These are phyloP conservation scores for Gopherus evgoodei DNA, from an alignment of 2,113 vertebrate species.

Conservation along the genomic window DNA sequence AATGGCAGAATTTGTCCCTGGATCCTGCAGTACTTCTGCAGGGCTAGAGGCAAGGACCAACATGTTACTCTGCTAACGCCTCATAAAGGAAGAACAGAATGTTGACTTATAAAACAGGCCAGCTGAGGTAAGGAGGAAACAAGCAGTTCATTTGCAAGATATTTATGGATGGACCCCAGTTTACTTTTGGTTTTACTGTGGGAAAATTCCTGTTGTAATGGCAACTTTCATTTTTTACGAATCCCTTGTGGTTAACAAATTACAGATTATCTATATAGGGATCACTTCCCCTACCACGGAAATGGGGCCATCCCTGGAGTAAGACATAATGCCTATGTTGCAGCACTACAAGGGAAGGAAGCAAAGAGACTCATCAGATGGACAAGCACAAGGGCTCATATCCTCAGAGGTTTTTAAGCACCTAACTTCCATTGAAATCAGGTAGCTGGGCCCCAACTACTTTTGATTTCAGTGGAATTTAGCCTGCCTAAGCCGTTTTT, in stretches of 20 bases:
- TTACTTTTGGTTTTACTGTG: constrained; percentile 63
- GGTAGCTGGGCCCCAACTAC: not conserved
- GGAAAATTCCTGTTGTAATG: constrained; percentile 66
- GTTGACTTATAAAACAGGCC: not conserved
- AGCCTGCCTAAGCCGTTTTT: not conserved
- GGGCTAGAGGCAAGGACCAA: constrained; percentile 46
- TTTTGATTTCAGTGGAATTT: not conserved
- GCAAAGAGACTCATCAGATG: not conserved
- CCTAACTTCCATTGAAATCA: not conserved
- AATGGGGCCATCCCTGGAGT: not conserved
- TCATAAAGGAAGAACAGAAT: not conserved
- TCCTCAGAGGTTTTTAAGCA: not conserved
- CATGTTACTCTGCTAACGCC: constrained; percentile 9
- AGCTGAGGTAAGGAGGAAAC: constrained; percentile 55
- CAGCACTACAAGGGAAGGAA: not conserved
- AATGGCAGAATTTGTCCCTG: constrained; percentile 58
- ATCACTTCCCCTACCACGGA: constrained; percentile 35
- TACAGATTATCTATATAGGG: constrained; percentile 34
- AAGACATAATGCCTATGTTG: not conserved
- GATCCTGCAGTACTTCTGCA: constrained; percentile 37
- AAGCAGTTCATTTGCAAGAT: not conserved
- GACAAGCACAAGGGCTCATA: not conserved
- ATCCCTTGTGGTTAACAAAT: constrained; percentile 65
- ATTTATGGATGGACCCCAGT: constrained; percentile 24
- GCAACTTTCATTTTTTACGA: constrained; percentile 60